Conservation (phyloP, 2,888 invertebrate genomes). For the Acleris sparsana region DNA sequence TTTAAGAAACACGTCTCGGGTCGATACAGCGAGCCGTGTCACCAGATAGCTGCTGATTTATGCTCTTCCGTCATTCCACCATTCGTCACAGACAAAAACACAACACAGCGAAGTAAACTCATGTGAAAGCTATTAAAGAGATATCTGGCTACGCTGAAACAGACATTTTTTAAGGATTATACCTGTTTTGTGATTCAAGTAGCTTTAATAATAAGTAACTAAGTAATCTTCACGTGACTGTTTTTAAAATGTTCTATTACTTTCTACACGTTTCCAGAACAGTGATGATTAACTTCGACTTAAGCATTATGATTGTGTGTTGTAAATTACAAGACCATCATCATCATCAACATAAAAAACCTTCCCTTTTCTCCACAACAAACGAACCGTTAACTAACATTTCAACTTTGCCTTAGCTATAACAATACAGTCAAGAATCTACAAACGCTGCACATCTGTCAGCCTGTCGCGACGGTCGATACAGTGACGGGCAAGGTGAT, state of each 20-base stretch:
- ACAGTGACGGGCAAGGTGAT: conserved; percentile 56
- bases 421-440: neutral
- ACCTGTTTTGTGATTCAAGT: neutral
- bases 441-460: conserved; percentile 22
- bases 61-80: conserved; percentile 25
- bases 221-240: too few relatives aligned
- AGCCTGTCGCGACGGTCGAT: conserved; percentile 41
- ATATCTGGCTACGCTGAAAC: neutral
- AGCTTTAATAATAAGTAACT: too few relatives aligned
- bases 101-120: conserved; percentile 25
- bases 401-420: neutral
- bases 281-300: too few relatives aligned
- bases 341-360: too few relatives aligned
- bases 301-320: too few relatives aligned
- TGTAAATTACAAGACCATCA: too few relatives aligned
- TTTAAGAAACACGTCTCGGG: neutral
- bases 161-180: neutral
- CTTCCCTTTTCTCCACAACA: too few relatives aligned
- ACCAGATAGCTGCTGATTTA: conserved; percentile 35
- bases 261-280: too few relatives aligned
- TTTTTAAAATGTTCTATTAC: too few relatives aligned
- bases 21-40: conserved; percentile 15
- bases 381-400: too few relatives aligned
- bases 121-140: conserved; percentile 7
- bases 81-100: conserved; percentile 23